phyloP scores from a whole-genome alignment of 1,140 invertebrate species.

The Chrysomallon squamiferum region DNA sequence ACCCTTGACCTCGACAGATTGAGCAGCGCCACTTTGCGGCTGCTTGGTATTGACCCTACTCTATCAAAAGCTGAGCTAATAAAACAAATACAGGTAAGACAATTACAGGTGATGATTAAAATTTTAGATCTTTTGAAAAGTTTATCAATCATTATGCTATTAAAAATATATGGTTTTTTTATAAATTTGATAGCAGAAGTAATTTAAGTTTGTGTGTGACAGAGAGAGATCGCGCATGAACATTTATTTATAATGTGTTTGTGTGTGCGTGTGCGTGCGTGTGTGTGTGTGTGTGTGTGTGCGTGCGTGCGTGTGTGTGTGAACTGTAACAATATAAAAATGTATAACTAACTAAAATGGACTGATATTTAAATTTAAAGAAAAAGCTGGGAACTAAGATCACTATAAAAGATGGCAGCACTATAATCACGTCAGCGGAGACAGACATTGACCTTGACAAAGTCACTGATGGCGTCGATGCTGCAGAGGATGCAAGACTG shows the following conservation, averaged over 20 bases:
- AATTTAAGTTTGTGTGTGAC: too few relatives aligned
- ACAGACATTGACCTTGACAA: constrained; percentile 39
- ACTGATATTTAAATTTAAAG: too few relatives aligned
- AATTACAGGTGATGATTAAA: too few relatives aligned
- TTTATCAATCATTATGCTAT: too few relatives aligned
- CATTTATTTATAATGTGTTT: too few relatives aligned
- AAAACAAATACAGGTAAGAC: constrained; percentile 40
- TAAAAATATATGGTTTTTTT: too few relatives aligned
- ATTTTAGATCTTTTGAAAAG: too few relatives aligned
- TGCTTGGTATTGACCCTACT: constrained; percentile 49
- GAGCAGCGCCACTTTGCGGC: constrained; percentile 38
- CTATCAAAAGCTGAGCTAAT: constrained; percentile 44
- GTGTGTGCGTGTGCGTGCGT: neutral
- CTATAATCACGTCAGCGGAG: constrained; percentile 33
- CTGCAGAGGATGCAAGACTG: constrained; percentile 41
- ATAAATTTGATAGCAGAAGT: too few relatives aligned
- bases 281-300: neutral
- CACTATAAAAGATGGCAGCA: constrained; percentile 29
- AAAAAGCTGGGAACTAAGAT: constrained; percentile 47
- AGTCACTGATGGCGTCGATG: constrained; percentile 31
- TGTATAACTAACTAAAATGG: too few relatives aligned
- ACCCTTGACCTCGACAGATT: constrained; percentile 51
- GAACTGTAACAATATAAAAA: too few relatives aligned
- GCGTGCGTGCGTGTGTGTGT: neutral
- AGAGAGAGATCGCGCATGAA: too few relatives aligned